Base-by-base conservation (phyloP, 2,797 vertebrate genomes). In the Melanotaenia maccullochi region DNA sequence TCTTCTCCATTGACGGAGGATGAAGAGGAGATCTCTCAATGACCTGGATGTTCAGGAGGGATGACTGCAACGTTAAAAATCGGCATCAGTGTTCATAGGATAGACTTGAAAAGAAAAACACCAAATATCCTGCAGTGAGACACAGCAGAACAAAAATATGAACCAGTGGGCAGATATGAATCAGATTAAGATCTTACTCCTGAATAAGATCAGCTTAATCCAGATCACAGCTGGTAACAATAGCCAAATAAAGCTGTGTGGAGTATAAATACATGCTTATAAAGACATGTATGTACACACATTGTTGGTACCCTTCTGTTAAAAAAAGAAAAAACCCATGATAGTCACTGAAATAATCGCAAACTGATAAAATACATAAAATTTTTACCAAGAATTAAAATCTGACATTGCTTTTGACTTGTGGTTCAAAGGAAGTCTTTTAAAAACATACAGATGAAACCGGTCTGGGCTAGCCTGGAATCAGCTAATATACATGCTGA, bases 1-100 rank as follows among this genome's bases (percentile, higher is more conserved):
- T 62, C 56, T 57, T 58, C 28, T 55, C 36, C 62, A 30, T 28
- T 22, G 20, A 4, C 22, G 35, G 49, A 55, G 33, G 38, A 65
- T 4, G 16, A 65, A 38, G 22, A 22, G 47, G 22, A 20, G 52
- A 64, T 38, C 25, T 64, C 33, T 32, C 30, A 22, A 20, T 16
- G 20, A 30, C 42, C 61, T 30, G 12, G 3, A 38, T 25, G n/a
- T 11, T 12, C 13, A 44, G 36, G 8, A 22, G 4, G 25, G 6
- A 32, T 1, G 28, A 63, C 22, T 35, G 12, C 60, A 47, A 40
- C 33, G 20, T 32, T 16, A 20, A 22, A 32, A 30, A 52, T 12
- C 14, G 6, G 12, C 16, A 18, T 51, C 61, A 1, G 40, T 32
- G 44, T 47, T 58, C 28, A 32, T 1, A 59, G 16, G 12, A 28